Evolutionary conservation across 2,113 vertebrate species (phyloP), one percentile per base, ranked within the genome.

Genomic region (Pimephales promelas): DNA sequence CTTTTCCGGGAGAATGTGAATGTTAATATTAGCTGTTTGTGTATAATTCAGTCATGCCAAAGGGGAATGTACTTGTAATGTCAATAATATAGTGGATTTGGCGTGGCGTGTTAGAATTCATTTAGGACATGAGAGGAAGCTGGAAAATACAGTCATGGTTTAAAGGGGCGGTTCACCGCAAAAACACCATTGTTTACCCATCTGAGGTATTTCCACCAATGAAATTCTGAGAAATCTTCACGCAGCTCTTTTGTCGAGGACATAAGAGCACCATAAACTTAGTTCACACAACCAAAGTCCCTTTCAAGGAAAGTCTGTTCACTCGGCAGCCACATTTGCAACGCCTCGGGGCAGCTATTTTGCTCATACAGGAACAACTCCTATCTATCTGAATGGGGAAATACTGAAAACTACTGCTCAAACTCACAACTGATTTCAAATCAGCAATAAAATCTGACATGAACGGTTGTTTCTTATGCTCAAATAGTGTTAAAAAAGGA

Each of bases 11-110:
- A 61, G 57, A 83, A 73, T 26, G 26, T 66, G 26, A 79, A 81
- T 75, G 36, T 59, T 14, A 40, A 54, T 45, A 86, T 81, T 84
- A 76, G 76, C 52, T 54, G 81, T 81, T 78, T 56, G 73, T 59
- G 49, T 68, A 56, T 76, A 70, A 86, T 84, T 82, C 64, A 5
- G 36, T n/a, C 73, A n/a, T 68, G 71, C 52, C 56, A 52, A n/a
- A n/a, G 70, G 73, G 57, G 68, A 71, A 49, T 57, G 64, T 66
- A 14, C n/a, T 31, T 10, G 28, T 49, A 85, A 62, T 79, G 76
- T 79, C 56, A 64, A 79, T 47, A 79, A 62, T 28, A 79, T 18
- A n/a, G 36, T 22, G 59, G 24, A 79, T 62, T 79, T 79, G 77
- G 59, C n/a, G 26, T 20, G 10, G 14, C n/a, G 14, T 47, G 56